Base-by-base conservation (phyloP, 2,888 invertebrate species). In the Hofmannophila pseudospretella region DNA sequence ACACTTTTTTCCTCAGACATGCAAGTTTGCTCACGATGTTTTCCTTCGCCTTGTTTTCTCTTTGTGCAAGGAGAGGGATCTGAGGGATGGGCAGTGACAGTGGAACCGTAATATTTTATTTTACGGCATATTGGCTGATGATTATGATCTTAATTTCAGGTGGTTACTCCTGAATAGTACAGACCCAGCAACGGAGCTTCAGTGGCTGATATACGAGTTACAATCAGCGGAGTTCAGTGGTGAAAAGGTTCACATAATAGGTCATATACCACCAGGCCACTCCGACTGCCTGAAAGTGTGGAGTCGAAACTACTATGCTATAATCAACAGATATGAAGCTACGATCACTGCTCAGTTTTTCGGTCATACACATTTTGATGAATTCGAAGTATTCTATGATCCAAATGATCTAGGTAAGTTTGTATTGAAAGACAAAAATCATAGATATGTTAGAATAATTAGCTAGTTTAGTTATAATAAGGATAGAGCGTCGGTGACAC, bases 221-320 rank as follows among this genome's bases (percentile, higher is more conserved):
- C 97, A 97, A 66, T 93, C 95, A 7, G 97, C 98, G 0, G 98
- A 98, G 76, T 94, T 96, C 68, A 95, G 93, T 50, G 94, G 94
- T 8, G 97, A 97, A 73, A 97, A 98, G 74, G 98, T 98, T 7
- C 98, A 98, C 63, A 93, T 99, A n/a, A 94, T 99, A 36, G 97
- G 97, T 0, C 99, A 99, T 68, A 97, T 98, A 55, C 97, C 97
- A 0, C 98, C 98, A 0, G 97, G 98, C 2, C 95, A 95, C 64
- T 92, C 94, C 0, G 97, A 97, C 70, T 98, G 98, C 61, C 79
- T 98, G 22, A 96, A 96, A 82, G 94, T 97, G 3, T 99, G 98
- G 97, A 97, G 97, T 3, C 91, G 96, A 48, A 98, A 98, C 77
- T 96, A 95, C 70, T 96, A 96, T 62, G 92, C 93, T 30, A 96